Evolutionary conservation across 2,888 invertebrate genomes (phyloP).

Genomic region (Dryocosmus kuriphilus): DNA sequence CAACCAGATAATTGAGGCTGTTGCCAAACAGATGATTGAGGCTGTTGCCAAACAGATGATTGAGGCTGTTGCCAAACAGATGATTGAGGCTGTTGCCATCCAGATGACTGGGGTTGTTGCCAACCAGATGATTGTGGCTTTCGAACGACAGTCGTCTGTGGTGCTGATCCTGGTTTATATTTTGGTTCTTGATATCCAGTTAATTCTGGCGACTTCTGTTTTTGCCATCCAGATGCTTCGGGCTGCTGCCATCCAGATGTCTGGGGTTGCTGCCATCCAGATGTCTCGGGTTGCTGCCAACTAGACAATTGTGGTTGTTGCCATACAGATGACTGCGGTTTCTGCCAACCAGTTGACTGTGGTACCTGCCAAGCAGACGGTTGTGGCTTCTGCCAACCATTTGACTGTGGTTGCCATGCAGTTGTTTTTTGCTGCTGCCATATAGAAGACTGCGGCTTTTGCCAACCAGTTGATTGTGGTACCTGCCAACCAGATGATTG

Average conservation of each 20-base stretch:
- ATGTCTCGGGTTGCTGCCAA: constrained; percentile 4
- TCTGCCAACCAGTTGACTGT: constrained; percentile 31
- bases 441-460: background rate
- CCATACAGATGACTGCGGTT: constrained; percentile 31
- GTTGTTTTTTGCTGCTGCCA: constrained; percentile 39
- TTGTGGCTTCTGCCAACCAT: constrained; percentile 9
- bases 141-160: background rate
- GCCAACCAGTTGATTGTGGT: background rate
- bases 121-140: constrained; percentile 1
- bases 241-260: constrained; percentile 15
- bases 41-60: constrained; percentile 6
- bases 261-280: background rate
- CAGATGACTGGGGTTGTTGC: background rate
- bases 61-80: constrained; percentile 15
- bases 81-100: constrained; percentile 17
- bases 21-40: background rate
- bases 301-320: constrained; percentile 18
- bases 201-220: constrained; percentile 29
- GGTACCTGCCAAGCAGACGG: background rate
- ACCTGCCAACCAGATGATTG: background rate
- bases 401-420: constrained; percentile 32
- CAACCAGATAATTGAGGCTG: background rate
- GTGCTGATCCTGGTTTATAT: background rate
- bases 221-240: background rate
- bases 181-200: constrained; percentile 38